Conservation (phyloP, 2,113 vertebrate genomes). For the Chauna torquata region DNA sequence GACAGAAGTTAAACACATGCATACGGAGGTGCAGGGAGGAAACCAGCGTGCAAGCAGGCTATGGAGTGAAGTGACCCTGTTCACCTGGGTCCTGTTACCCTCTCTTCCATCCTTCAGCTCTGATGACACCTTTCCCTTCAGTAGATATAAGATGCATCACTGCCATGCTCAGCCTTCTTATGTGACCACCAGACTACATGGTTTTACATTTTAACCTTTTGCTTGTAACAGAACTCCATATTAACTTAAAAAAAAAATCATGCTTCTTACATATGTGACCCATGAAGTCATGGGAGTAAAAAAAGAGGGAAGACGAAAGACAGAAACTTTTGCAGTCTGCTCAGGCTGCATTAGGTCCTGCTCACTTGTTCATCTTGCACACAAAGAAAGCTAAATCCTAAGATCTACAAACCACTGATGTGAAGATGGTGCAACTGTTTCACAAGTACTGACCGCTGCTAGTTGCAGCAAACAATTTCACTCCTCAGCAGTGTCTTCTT, state of each 20-base stretch:
- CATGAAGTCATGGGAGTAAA: neutral
- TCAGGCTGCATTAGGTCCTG: neutral
- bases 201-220: neutral
- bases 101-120: neutral
- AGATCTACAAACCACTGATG: neutral
- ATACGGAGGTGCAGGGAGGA: neutral
- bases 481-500: neutral
- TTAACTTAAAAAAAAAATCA: neutral
- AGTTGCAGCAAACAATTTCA: neutral
- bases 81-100: neutral
- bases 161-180: neutral
- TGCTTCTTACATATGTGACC: neutral
- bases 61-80: neutral
- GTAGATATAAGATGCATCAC: neutral
- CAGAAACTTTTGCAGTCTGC: neutral
- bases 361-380: neutral
- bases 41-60: rapidly evolving
- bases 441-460: neutral
- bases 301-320: neutral
- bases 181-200: neutral
- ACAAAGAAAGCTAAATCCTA: neutral
- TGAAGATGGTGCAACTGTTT: neutral
- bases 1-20: neutral
- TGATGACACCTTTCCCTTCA: neutral
- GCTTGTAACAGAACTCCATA: neutral